Base-by-base conservation (phyloP, 1,140 invertebrate genomes). In the Dreissena rostriformis region DNA sequence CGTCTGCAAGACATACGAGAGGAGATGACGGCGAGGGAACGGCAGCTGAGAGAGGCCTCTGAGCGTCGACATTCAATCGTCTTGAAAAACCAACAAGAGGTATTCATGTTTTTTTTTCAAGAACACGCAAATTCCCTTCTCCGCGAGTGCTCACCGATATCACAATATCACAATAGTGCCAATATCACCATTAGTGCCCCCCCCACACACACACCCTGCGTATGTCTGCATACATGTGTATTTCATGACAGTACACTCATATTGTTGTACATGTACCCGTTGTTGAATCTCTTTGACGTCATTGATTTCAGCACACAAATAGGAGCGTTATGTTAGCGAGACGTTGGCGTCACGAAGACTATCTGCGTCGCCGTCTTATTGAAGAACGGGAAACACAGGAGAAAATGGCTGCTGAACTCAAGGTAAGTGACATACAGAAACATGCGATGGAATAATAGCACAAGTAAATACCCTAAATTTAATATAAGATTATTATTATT, bases 11-110 rank as follows among this genome's bases (percentile, higher is more conserved):
- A 55, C 1, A 71, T 84, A 17, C 65, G 75, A 0, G 67, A 71
- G 12, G 66, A 84, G 28, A 84, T 77, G 74, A 57, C 65, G 1
- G 7, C 11, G n/a, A 24, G 73, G 22, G 67, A 84, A 17, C 55
- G 49, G 28, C 76, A 77, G 51, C 82, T 71, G 63, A 22, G 82
- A 61, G 74, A 84, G 51, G 82, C 57, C 61, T 67, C 68, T 1
- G 75, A 84, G 52, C 65, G 75, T 12, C 73, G 82, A 26, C 74
- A 84, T 53, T 0, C 77, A 51, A 53, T 67, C 12, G 26, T 83
- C n/a, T 22, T 52, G 1, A 67, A 76, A 28, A 61, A 76, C 52
- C 81, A 75, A 51, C 63, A 70, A 39, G 81, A 83, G 51, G 81
- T 83, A 68, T 39, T 39, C 39, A 8, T 39, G 39, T 19, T 28